Percentiles rank a stretch among this genome's conserved stretches.
These are phyloP conservation scores for Chelmon rostratus DNA, from an alignment of 2,797 vertebrate species.

Conservation along the genomic window DNA sequence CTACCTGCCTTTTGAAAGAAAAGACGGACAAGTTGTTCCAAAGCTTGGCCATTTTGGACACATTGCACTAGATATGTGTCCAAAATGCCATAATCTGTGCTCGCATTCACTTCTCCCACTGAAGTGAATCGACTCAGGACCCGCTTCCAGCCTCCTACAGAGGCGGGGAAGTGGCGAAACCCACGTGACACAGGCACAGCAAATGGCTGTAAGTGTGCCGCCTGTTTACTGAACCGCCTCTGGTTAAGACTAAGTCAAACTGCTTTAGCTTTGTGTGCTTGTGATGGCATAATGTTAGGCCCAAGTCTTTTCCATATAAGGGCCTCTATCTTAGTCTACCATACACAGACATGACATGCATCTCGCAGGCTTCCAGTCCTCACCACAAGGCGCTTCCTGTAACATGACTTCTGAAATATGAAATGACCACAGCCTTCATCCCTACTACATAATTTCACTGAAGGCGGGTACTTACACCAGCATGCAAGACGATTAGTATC, in stretches of 20 bases:
- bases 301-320: conserved; percentile 77
- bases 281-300: conserved; percentile 54
- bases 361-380: conserved; percentile 62
- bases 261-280: conserved; percentile 36
- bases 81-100: too few relatives aligned
- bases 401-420: conserved; percentile 71
- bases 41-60: too few relatives aligned
- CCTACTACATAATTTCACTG: conserved; percentile 57
- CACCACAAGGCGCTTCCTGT: conserved; percentile 75
- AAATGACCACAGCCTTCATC: conserved; percentile 61
- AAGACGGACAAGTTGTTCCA: too few relatives aligned
- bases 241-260: conserved; percentile 17
- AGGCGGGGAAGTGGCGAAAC: too few relatives aligned
- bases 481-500: conserved; percentile 37
- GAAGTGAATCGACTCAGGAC: too few relatives aligned
- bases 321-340: conserved; percentile 52
- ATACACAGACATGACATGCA: conserved; percentile 66
- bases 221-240: not conserved
- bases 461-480: conserved; percentile 54
- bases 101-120: too few relatives aligned
- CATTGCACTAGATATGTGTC: too few relatives aligned
- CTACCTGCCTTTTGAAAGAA: too few relatives aligned
- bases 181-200: too few relatives aligned
- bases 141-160: too few relatives aligned
- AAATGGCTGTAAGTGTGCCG: too few relatives aligned